These are phyloP conservation scores for Sciurus niger DNA, from an alignment of 2,113 vertebrate species.

Conservation along the genomic window DNA sequence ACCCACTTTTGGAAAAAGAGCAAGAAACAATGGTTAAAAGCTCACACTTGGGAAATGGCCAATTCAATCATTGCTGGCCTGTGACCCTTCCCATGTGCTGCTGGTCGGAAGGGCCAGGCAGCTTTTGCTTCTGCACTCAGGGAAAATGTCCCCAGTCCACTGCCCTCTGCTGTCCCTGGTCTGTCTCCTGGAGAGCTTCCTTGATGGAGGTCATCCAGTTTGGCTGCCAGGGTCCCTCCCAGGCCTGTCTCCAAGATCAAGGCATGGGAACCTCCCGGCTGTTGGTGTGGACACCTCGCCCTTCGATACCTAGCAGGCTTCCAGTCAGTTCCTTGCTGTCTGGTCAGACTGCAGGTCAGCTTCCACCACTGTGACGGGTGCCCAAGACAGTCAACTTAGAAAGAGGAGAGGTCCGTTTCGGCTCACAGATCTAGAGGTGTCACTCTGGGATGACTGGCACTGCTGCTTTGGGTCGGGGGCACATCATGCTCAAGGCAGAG, in stretches of 20 bases:
- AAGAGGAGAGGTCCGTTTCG: no score
- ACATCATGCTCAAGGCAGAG: no score
- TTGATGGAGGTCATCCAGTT: no score
- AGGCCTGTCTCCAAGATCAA: background rate
- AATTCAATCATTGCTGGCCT: no score
- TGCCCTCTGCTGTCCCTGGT: background rate
- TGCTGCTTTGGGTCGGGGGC: no score
- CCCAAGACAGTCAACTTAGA: no score
- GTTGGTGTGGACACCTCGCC: background rate
- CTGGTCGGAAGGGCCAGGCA: background rate
- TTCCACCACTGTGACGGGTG: no score
- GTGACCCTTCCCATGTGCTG: fast-evolving
- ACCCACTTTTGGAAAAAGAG: background rate
- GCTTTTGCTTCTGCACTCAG: background rate
- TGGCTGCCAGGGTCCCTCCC: no score
- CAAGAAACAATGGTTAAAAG: background rate
- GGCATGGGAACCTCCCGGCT: background rate
- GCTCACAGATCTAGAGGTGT: no score
- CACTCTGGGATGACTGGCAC: no score
- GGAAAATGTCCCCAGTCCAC: background rate
- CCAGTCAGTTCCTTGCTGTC: no score
- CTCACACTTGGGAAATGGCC: background rate
- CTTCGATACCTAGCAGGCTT: background rate
- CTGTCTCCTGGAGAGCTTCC: background rate
- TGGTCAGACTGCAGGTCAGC: no score